Percentiles rank a stretch among this genome's conserved stretches.
Evolutionary conservation across 1,140 invertebrate genomes (phyloP).

Genomic region (Parapsyche elsis): DNA sequence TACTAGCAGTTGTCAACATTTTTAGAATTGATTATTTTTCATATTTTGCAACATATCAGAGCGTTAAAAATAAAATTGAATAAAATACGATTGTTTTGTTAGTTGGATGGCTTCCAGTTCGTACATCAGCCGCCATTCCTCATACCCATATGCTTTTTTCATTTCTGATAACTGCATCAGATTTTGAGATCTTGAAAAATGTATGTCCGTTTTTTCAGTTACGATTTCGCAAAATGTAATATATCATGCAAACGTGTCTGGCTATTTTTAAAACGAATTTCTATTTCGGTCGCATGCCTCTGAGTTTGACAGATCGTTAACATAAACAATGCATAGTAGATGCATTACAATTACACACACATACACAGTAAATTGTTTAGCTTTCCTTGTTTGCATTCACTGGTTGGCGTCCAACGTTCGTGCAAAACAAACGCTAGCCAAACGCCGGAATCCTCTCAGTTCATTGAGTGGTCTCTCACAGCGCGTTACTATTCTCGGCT

Average conservation of each 20-base stretch:
- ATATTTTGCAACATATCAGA: too few species aligned
- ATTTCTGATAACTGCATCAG: too few species aligned
- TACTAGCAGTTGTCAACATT: too few species aligned
- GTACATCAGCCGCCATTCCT: neutral
- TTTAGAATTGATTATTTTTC: too few species aligned
- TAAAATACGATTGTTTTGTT: neutral
- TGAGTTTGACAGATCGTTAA: too few species aligned
- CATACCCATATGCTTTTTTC: neutral
- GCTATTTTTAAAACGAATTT: too few species aligned
- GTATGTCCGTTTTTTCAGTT: too few species aligned
- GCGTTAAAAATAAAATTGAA: neutral
- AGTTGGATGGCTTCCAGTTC: neutral
- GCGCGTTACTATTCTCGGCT: neutral
- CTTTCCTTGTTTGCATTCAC: constrained; percentile 13
- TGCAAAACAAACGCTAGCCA: constrained; percentile 13
- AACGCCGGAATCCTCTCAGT: neutral
- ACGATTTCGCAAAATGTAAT: too few species aligned
- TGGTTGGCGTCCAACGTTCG: constrained; percentile 1
- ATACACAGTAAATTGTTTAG: neutral
- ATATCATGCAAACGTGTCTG: too few species aligned
- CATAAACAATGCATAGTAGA: too few species aligned
- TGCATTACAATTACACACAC: neutral
- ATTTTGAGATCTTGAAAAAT: too few species aligned
- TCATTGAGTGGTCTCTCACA: neutral
- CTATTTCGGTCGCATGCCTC: too few species aligned